Evolutionary conservation across 2,113 vertebrate genomes (phyloP), one percentile per base, ranked within the genome.

Genomic region (Saccopteryx bilineata): DNA sequence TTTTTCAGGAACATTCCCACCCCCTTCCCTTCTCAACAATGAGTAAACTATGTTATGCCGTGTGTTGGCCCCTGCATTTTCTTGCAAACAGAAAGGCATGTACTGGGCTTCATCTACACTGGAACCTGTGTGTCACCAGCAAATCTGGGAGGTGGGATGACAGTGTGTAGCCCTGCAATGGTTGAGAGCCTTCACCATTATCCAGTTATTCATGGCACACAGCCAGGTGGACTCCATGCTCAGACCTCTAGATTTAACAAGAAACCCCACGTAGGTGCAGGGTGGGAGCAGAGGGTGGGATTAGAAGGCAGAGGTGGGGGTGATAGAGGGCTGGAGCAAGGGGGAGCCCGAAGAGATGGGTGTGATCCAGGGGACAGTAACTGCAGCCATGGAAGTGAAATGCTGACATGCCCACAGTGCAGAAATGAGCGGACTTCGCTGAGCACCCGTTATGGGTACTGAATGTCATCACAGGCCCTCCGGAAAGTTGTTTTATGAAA

Each of bases 161-260:
- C 9, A 0, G 2, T 0, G 1, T 7, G 23, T 0, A 6, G 23
- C 9, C 65, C 78, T 28, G 21, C 68, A 23, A 0, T 8, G 12
- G 5, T 9, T 9, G 5, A n/a, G 18, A 10, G 1, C 18, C 46
- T 52, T 19, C 54, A 9, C 26, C 17, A 15, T 14, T 4, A 12
- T 15, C 60, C 23, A 2, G 12, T 65, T 5, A 0, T 6, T 11
- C 11, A 2, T 0, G 14, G 80, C 28, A 2, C 14, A 1, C 0
- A n/a, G 69, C 52, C 21, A 7, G 9, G 33, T 7, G 19, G 28
- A 7, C 5, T 11, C 0, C 0, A 0, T 0, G 0, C 85, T 21
- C 4, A 0, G 48, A 24, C 39, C 21, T 60, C 78, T n/a, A 6
- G 5, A 54, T 61, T 65, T 56, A 33, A 68, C 0, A 4, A 56